A percentile compares a stretch with the other conserved stretches of the same genome.
phyloP scores from a whole-genome alignment of 2,888 invertebrate genomes.

The Biston stratarius region DNA sequence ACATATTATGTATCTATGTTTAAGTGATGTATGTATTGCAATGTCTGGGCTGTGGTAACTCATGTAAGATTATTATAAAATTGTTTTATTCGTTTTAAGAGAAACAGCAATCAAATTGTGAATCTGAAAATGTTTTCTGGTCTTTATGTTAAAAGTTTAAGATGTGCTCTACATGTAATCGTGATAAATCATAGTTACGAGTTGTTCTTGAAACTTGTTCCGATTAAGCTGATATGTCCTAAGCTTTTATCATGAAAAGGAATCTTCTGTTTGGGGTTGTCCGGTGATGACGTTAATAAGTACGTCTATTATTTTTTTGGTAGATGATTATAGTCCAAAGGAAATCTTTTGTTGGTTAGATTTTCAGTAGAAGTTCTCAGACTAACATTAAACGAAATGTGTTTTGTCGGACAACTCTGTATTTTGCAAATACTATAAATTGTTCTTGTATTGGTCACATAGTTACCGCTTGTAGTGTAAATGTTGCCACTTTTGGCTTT shows the following conservation, averaged over 20 bases:
- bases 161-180: too few species aligned
- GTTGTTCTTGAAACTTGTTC: too few species aligned
- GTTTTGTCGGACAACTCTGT: conserved; percentile 8
- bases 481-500: conserved; percentile 50
- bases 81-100: conserved; percentile 1
- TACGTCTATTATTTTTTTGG: not conserved
- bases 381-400: not conserved
- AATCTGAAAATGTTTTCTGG: conserved; percentile 1
- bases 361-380: not conserved
- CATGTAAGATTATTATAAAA: not conserved
- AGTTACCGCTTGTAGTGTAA: conserved; percentile 32
- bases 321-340: not conserved
- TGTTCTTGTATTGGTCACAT: conserved; percentile 14
- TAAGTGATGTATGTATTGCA: conserved; percentile 14
- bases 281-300: not conserved
- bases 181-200: too few species aligned
- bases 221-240: too few species aligned
- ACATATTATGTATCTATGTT: conserved; percentile 5
- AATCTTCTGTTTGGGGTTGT: conserved; percentile 1
- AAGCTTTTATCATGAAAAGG: not conserved
- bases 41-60: conserved; percentile 38
- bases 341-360: not conserved
- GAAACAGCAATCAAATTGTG: conserved; percentile 15
- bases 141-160: not conserved
- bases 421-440: not conserved